Evolutionary conservation across 2,113 vertebrate genomes (phyloP), one percentile per base, ranked within the genome.

Genomic region (Cisticola juncidis): DNA sequence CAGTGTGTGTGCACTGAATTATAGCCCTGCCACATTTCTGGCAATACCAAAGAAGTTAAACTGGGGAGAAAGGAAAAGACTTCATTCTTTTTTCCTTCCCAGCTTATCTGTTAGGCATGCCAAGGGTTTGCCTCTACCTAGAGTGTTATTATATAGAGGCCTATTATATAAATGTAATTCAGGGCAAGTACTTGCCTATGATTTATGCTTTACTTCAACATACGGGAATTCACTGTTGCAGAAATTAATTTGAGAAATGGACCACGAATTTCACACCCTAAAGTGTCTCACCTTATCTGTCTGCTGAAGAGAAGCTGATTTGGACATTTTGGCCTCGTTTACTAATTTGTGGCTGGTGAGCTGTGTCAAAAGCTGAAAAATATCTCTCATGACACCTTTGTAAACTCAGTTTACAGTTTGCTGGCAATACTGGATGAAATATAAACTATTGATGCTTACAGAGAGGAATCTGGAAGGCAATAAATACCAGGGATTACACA

Each of bases 1-100:
- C 36, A 66, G 44, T 0, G 0, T 5, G 11, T 0, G 0, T 48
- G 38, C 14, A 3, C 22, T 51, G 40, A 51, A 65, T 53, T 4
- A 1, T 40, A 87, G 64, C 31, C 28, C 61, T 79, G 53, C 11
- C 28, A 71, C 14, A 9, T 40, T 85, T 66, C 53, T 87, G 51
- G 31, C 50, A 58, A 9, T 45, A n/a, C 35, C 26, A 31, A 64
- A 65, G 58, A 73, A 71, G 21, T 31, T 86, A 51, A 74, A 61
- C 5, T 33, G 13, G 8, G 22, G 22, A 72, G 60, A 77, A 94
- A n/a, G 50, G 17, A 35, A 78, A 81, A 84, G 16, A 13, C 23
- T 50, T 9, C 5, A 8, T 48, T 71, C 54, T 61, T 33, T 36
- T 9, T 66, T 83, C 24, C 38, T 78, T 92, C 58, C 42, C 42